Evolutionary conservation across 2,797 vertebrate genomes (phyloP).

Genomic region (Lycodopsis pacificus): DNA sequence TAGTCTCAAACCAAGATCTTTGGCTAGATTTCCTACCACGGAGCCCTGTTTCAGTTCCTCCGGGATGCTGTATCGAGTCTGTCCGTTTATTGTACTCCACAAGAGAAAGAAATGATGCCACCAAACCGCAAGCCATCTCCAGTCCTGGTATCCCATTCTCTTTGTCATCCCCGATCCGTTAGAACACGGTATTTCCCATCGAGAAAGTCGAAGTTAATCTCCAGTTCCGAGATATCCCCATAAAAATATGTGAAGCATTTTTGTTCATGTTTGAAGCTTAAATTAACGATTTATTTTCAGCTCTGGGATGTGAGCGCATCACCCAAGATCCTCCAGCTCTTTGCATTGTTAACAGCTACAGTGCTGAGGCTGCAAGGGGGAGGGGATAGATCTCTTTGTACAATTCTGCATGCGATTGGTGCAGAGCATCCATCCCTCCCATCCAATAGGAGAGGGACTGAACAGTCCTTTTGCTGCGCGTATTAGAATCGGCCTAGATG

Average conservation of each 20-base stretch:
- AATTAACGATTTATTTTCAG: not conserved
- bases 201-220: conserved; percentile 7
- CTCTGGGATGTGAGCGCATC: conserved; percentile 20
- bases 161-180: conserved; percentile 56
- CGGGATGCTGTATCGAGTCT: conserved; percentile 88
- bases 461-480: conserved; percentile 4
- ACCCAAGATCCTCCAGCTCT: conserved; percentile 29
- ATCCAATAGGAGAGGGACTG: conserved; percentile 43
- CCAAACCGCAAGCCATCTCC: conserved; percentile 66
- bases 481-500: not conserved
- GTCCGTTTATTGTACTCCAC: conserved; percentile 76
- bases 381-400: conserved; percentile 79
- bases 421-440: conserved; percentile 3
- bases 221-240: not conserved
- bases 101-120: conserved; percentile 71
- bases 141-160: conserved; percentile 60
- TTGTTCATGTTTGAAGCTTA: conserved; percentile 19
- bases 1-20: conserved; percentile 86
- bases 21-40: conserved; percentile 88
- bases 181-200: conserved; percentile 23
- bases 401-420: conserved; percentile 50
- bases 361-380: conserved; percentile 54
- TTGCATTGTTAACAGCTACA: conserved; percentile 32
- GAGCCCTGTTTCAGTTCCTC: conserved; percentile 87
- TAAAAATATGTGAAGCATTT: not conserved